These are phyloP conservation scores for Eueremaeus valkanovi DNA, from an alignment of 2,888 invertebrate species.

Conservation along the genomic window DNA sequence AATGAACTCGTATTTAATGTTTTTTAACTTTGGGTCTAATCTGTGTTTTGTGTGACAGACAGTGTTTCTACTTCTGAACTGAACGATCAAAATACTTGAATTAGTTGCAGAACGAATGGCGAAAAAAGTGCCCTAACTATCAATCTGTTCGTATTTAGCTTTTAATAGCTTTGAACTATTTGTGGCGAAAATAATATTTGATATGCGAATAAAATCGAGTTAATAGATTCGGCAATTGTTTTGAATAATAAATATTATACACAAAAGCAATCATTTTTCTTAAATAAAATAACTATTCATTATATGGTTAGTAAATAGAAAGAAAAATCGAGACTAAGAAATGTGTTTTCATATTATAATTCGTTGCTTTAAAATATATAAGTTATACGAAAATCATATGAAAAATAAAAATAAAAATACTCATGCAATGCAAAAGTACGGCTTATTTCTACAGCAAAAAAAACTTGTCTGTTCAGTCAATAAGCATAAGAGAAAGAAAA, in stretches of 20 bases:
- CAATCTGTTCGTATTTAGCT: too few species aligned
- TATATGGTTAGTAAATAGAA: neutral
- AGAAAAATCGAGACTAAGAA: neutral
- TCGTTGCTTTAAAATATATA: neutral
- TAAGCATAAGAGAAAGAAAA: neutral
- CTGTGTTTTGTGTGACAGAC: neutral
- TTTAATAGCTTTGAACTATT: slow-evolving; percentile 9
- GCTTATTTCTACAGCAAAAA: too few species aligned
- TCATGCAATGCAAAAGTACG: neutral
- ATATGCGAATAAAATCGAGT: neutral
- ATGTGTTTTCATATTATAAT: neutral
- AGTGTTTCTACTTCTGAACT: too few species aligned
- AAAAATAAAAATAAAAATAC: neutral
- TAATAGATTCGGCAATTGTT: too few species aligned
- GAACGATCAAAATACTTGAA: too few species aligned
- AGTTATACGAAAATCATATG: neutral
- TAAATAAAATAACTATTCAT: neutral
- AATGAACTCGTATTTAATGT: neutral
- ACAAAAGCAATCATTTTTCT: too few species aligned
- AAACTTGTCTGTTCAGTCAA: neutral
- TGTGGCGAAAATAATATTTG: too few species aligned
- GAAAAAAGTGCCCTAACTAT: too few species aligned
- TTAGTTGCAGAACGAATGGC: too few species aligned
- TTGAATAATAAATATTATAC: too few species aligned
- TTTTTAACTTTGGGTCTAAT: neutral